Evolutionary conservation across 2,797 vertebrate species (phyloP), one percentile per base, ranked within the genome.

Genomic region (Alfaro cultratus): DNA sequence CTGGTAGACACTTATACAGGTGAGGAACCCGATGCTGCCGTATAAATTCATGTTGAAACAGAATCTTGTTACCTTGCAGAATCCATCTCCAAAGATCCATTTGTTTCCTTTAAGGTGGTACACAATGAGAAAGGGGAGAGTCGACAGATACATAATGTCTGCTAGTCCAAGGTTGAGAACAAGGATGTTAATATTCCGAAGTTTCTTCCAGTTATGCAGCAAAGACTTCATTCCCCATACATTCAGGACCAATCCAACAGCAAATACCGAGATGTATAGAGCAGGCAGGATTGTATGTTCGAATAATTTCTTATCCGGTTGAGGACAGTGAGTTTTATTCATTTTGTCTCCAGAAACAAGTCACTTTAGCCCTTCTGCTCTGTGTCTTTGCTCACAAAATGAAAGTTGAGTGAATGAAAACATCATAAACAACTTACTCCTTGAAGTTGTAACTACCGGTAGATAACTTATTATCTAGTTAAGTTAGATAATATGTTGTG

Each of bases 21-120:
- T 97, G 55, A 97, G 96, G 83, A 97, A 97, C 4, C 95, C 94
- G 21, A 97, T 97, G 90, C 96, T 97, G 23, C 67, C 39, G 2
- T 70, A 70, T 43, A 70, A 15, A 26, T 70, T 70, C 11, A 70
- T 1, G 10, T 70, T 43, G 9, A 70, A 41, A 4, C 4, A 43
- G 39, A 68, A 68, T 68, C 67, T 43, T 68, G 67, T 68, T 26
- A 43, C 23, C 39, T 41, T 68, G 67, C 67, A 68, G 67, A 68
- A 26, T 11, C 15, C 39, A 0, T 41, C 23, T 70, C 39, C 67
- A 43, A 70, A 70, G 39, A 41, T 70, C 67, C 67, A 70, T 13
- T 0, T 9, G 0, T 88, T 91, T 3, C 9, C 6, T 4, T 0
- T 81, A 1, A 80, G 85, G 79, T 97, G 88, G 86, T 97, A 97